Percentiles rank a stretch among this genome's conserved stretches.
Evolutionary conservation across 2,113 vertebrate species (phyloP).

Genomic region (Amphiprion ocellaris): DNA sequence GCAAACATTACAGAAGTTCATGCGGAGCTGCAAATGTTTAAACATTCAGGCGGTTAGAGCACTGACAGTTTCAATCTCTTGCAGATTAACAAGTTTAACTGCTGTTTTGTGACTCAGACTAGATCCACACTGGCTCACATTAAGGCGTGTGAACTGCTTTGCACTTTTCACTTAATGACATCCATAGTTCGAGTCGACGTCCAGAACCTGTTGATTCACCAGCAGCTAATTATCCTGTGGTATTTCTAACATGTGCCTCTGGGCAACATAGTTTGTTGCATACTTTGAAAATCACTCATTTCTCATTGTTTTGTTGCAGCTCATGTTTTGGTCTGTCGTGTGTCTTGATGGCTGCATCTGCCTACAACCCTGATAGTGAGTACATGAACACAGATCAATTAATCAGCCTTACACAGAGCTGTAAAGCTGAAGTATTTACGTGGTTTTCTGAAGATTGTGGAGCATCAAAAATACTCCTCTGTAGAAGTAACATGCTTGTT

Average conservation of each 20-base stretch:
- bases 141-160: not conserved
- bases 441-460: too few species aligned
- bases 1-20: too few species aligned
- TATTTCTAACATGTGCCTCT: not conserved
- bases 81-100: too few species aligned
- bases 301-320: slow-evolving; percentile 71
- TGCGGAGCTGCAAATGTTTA: too few species aligned
- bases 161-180: not conserved
- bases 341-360: slow-evolving; percentile 87
- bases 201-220: not conserved
- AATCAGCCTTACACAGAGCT: not conserved
- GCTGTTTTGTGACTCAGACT: too few species aligned
- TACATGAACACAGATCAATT: not conserved
- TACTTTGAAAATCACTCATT: not conserved
- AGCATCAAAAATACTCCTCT: too few species aligned
- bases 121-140: too few species aligned
- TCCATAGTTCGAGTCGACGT: not conserved
- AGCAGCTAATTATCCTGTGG: not conserved
- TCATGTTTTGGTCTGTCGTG: slow-evolving; percentile 89
- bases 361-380: slow-evolving; percentile 85
- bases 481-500: too few species aligned
- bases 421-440: not conserved
- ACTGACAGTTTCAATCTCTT: too few species aligned
- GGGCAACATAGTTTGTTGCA: not conserved
- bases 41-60: too few species aligned